These are phyloP conservation scores for Oscheius sp. DNA, from an alignment of 1,140 invertebrate species.

Conservation along the genomic window DNA sequence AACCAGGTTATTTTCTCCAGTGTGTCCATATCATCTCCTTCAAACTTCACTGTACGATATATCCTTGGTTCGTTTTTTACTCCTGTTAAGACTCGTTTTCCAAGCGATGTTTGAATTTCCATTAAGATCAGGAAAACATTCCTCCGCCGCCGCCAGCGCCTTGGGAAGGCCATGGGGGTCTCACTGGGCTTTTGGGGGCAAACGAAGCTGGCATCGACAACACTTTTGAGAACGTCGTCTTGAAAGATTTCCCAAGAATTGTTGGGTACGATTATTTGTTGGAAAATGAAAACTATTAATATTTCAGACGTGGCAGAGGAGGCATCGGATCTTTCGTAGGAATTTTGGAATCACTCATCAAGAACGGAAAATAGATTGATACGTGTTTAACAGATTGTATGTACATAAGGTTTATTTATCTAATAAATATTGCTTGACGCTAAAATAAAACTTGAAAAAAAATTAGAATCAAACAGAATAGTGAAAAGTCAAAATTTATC, in stretches of 20 bases:
- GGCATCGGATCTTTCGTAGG: neutral
- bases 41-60: slow-evolving; percentile 37
- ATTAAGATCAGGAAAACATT: slow-evolving; percentile 9
- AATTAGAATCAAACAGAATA: too few species aligned
- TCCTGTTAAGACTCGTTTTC: slow-evolving; percentile 7
- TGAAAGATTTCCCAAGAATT: slow-evolving; percentile 29
- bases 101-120: too few species aligned
- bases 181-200: slow-evolving; percentile 27
- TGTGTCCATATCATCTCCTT: neutral
- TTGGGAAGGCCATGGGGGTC: slow-evolving; percentile 33
- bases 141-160: slow-evolving; percentile 26
- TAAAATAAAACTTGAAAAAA: too few species aligned
- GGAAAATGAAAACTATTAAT: neutral
- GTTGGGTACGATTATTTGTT: neutral
- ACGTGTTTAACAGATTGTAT: neutral
- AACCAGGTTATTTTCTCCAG: slow-evolving; percentile 30
- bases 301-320: neutral
- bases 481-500: too few species aligned
- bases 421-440: neutral
- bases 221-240: slow-evolving; percentile 35
- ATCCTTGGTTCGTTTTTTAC: slow-evolving; percentile 25
- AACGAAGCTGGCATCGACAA: slow-evolving; percentile 39
- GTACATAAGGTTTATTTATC: neutral
- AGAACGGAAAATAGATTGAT: neutral
- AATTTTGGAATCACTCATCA: neutral